Conservation (phyloP, 1,140 invertebrate species). For the Halyomorpha halys region DNA sequence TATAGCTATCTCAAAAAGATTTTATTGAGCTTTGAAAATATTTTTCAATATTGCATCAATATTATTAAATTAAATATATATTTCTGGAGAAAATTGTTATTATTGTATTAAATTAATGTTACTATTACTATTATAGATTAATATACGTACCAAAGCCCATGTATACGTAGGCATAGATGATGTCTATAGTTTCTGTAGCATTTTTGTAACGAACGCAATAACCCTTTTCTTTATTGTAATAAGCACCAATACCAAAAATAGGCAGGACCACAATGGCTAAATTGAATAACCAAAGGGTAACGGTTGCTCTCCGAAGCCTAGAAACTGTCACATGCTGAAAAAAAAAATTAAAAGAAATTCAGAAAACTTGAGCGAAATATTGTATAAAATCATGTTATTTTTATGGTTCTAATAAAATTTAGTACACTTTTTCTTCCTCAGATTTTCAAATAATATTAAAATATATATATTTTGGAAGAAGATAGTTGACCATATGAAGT, state of each 20-base stretch:
- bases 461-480: too few relatives aligned
- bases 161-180: constrained; percentile 66
- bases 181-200: constrained; percentile 49
- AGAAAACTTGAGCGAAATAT: too few relatives aligned
- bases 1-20: too few relatives aligned
- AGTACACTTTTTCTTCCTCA: too few relatives aligned
- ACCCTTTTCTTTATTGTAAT: constrained; percentile 43
- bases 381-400: too few relatives aligned
- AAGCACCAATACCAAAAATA: constrained; percentile 66
- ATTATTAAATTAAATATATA: not conserved
- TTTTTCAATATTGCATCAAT: not conserved
- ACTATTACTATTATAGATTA: not conserved
- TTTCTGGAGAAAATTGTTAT: too few relatives aligned
- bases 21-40: too few relatives aligned
- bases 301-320: constrained; percentile 57
- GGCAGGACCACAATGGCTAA: constrained; percentile 61
- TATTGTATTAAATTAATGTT: too few relatives aligned
- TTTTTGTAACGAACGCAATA: constrained; percentile 60
- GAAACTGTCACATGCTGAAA: constrained; percentile 68
- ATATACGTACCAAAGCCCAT: constrained; percentile 56
- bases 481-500: too few relatives aligned
- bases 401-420: too few relatives aligned
- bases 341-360: too few relatives aligned
- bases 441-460: too few relatives aligned
- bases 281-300: constrained; percentile 56